Conservation (phyloP, 2,797 vertebrate genomes). For the Ctenopoma kingsleyae region DNA sequence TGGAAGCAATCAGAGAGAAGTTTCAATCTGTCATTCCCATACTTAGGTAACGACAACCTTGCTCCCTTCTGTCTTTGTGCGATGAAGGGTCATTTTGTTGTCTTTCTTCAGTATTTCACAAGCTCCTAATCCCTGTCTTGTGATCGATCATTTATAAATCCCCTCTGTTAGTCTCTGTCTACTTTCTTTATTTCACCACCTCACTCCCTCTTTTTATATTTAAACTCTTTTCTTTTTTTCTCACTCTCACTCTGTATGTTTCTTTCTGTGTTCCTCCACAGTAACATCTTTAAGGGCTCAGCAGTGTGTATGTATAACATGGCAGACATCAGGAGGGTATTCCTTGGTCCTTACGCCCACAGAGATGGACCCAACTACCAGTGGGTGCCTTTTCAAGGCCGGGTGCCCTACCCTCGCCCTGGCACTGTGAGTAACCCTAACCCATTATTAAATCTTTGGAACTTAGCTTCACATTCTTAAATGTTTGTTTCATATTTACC, state of each 20-base stretch:
- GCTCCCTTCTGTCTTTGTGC: conserved; percentile 63
- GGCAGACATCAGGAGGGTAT: conserved; percentile 96
- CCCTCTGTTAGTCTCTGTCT: conserved; percentile 49
- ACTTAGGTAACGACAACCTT: conserved; percentile 75
- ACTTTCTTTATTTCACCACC: conserved; percentile 29
- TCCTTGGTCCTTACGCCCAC: conserved; percentile 97
- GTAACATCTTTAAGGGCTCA: conserved; percentile 98
- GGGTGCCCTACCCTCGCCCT: conserved; percentile 97
- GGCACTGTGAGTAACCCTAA: conserved; percentile 98
- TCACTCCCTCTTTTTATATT: conserved; percentile 16
- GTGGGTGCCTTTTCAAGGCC: conserved; percentile 97
- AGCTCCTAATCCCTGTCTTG: conserved; percentile 66
- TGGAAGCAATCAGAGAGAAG: conserved; percentile 76
- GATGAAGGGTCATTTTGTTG: conserved; percentile 74
- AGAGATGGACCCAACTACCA: conserved; percentile 98
- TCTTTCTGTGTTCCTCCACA: conserved; percentile 58
- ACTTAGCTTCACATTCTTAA: neutral
- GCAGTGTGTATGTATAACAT: conserved; percentile 98
- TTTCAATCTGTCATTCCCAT: conserved; percentile 74
- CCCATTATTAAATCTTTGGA: neutral
- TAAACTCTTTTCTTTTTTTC: neutral
- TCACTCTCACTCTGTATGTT: neutral
- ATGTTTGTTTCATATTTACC: neutral
- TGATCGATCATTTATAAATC: conserved; percentile 53
- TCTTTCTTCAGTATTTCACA: conserved; percentile 70